Conservation (phyloP, 2,888 invertebrate species). For the Lissocephala sabroskyi region DNA sequence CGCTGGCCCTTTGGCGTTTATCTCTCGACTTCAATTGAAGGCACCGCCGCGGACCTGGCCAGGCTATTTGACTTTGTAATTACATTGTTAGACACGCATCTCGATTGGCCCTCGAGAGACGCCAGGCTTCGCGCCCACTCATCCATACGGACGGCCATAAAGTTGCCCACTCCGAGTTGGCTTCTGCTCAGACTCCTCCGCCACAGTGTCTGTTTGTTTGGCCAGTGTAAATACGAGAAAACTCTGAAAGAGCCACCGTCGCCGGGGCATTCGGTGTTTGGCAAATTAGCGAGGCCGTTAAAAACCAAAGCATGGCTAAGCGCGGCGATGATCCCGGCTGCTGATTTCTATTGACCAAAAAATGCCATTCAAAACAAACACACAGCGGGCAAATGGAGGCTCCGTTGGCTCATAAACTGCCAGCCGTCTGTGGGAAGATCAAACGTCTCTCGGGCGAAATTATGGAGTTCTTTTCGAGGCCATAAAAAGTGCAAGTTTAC, state of each 20-base stretch:
- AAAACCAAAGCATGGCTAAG: constrained; percentile 35
- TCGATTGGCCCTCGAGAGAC: constrained; percentile 26
- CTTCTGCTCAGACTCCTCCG: constrained; percentile 1
- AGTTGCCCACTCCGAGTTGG: not conserved
- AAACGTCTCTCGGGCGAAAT: constrained; percentile 16
- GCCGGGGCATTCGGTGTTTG: constrained; percentile 45
- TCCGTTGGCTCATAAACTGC: constrained; percentile 37
- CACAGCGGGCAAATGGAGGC: not conserved
- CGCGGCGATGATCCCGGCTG: constrained; percentile 8
- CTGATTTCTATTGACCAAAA: constrained; percentile 34
- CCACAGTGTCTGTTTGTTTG: constrained; percentile 15
- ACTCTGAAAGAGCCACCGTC: constrained; percentile 4
- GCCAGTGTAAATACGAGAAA: constrained; percentile 39
- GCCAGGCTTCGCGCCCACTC: constrained; percentile 3
- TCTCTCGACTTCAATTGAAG: constrained; percentile 38
- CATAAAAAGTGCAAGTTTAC: constrained; percentile 23
- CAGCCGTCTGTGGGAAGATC: not conserved
- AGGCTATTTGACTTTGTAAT: constrained; percentile 47
- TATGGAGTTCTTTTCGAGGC: not conserved
- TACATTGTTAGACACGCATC: constrained; percentile 42
- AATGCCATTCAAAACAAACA: constrained; percentile 63
- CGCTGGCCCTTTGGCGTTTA: not conserved
- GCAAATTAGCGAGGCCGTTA: constrained; percentile 60
- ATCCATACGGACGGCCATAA: not conserved
- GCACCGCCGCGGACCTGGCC: not conserved